Conservation (phyloP, 2,888 invertebrate species). For the Myathropa florea region DNA sequence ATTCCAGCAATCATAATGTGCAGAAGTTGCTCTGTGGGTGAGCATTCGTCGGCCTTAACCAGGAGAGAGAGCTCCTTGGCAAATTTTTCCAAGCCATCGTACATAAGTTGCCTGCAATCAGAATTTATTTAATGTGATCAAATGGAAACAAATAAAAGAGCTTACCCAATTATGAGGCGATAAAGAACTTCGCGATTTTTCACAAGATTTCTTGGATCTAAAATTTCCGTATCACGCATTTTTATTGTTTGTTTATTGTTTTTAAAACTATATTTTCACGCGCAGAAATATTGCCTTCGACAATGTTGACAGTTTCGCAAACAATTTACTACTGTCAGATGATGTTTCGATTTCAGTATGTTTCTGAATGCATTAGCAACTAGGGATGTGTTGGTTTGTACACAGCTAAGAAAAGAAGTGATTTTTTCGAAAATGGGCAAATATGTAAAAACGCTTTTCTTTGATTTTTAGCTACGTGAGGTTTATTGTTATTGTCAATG, state of each 20-base stretch:
- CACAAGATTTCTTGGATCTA: slow-evolving; percentile 89
- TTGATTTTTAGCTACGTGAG: too few species aligned
- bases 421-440: too few species aligned
- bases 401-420: too few species aligned
- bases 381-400: neutral
- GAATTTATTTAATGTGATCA: neutral
- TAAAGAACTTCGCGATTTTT: slow-evolving; percentile 95
- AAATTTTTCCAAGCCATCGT: slow-evolving; percentile 97
- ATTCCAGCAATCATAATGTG: slow-evolving; percentile 93
- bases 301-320: neutral
- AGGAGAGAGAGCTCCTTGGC: slow-evolving; percentile 91
- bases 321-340: slow-evolving; percentile 5
- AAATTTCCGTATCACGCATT: slow-evolving; percentile 79
- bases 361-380: neutral
- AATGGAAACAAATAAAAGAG: neutral
- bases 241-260: slow-evolving; percentile 37
- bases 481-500: too few species aligned
- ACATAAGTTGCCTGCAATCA: slow-evolving; percentile 93
- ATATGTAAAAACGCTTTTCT: too few species aligned
- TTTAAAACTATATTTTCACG: neutral
- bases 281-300: neutral
- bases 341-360: neutral
- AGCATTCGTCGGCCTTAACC: slow-evolving; percentile 95
- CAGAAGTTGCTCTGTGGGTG: slow-evolving; percentile 95
- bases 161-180: slow-evolving; percentile 94